Evolutionary conservation across 2,888 invertebrate genomes (phyloP).

Genomic region (Tholera decimalis): DNA sequence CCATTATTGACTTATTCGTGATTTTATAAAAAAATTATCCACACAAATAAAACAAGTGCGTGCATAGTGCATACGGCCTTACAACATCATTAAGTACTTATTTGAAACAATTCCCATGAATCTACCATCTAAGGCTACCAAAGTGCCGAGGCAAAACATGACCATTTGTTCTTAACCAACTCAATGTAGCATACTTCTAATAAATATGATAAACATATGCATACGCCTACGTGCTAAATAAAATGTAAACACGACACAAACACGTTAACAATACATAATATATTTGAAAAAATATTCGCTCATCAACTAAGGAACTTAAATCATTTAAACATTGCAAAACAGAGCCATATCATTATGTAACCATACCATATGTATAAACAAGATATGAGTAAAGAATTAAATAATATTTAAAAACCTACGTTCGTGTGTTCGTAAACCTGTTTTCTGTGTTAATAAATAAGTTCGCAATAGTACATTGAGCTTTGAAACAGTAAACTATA

Average conservation of each 20-base stretch:
- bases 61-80: no score
- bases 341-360: conserved; percentile 51
- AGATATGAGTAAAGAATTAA: conserved; percentile 41
- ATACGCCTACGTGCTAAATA: neutral
- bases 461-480: conserved; percentile 15
- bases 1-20: no score
- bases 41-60: no score
- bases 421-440: conserved; percentile 18
- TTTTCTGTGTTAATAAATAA: conserved; percentile 23
- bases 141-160: neutral
- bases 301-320: conserved; percentile 33
- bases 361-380: conserved; percentile 17
- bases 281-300: conserved; percentile 39
- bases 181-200: conserved; percentile 13
- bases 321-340: conserved; percentile 37
- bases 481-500: conserved; percentile 18
- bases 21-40: no score
- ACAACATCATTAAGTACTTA: no score
- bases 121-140: no score
- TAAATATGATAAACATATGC: conserved; percentile 14
- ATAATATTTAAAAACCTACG: conserved; percentile 25
- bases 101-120: no score
- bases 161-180: neutral
- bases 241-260: conserved; percentile 17
- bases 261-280: conserved; percentile 45